Conservation (phyloP, 1,140 invertebrate species). For the Drosophila dunni region DNA sequence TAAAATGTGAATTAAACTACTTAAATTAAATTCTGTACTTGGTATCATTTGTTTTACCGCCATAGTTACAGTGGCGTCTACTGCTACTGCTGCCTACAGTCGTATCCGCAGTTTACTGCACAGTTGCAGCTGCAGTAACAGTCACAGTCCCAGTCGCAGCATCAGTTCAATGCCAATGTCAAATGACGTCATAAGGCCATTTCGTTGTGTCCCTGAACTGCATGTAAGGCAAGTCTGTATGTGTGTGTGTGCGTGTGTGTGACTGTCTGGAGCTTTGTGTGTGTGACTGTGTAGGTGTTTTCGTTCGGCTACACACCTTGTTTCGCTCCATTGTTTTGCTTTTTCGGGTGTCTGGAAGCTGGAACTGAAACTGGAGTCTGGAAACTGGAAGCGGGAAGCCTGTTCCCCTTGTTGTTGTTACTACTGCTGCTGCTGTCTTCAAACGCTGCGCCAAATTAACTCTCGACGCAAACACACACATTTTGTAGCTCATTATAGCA, state of each 20-base stretch:
- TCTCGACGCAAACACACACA: conserved; percentile 54
- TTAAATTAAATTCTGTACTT: too few relatives aligned
- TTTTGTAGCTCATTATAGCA: conserved; percentile 66
- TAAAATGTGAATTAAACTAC: too few relatives aligned
- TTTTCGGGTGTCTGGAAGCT: conserved; percentile 1
- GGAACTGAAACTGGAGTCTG: conserved; percentile 1
- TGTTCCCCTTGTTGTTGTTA: conserved; percentile 37
- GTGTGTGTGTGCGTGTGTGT: conserved; percentile 21
- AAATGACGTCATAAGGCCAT: conserved; percentile 66
- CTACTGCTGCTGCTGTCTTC: conserved; percentile 47
- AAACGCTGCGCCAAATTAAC: conserved; percentile 74
- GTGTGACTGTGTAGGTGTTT: conserved; percentile 60
- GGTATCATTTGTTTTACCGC: too few relatives aligned
- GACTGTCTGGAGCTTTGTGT: conserved; percentile 24
- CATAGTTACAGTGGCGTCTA: too few relatives aligned
- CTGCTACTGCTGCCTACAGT: conserved; percentile 10
- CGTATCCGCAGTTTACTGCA: conserved; percentile 32
- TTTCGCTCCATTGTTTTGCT: conserved; percentile 12
- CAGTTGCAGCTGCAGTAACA: conserved; percentile 34
- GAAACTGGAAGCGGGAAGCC: conserved; percentile 18
- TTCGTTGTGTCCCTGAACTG: conserved; percentile 37
- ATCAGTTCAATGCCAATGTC: conserved; percentile 71
- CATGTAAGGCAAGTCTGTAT: conserved; percentile 26
- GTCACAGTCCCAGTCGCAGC: conserved; percentile 25
- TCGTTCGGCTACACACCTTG: conserved; percentile 61